Conservation (phyloP, 2,113 vertebrate species). For the Apodemus speciosus region DNA sequence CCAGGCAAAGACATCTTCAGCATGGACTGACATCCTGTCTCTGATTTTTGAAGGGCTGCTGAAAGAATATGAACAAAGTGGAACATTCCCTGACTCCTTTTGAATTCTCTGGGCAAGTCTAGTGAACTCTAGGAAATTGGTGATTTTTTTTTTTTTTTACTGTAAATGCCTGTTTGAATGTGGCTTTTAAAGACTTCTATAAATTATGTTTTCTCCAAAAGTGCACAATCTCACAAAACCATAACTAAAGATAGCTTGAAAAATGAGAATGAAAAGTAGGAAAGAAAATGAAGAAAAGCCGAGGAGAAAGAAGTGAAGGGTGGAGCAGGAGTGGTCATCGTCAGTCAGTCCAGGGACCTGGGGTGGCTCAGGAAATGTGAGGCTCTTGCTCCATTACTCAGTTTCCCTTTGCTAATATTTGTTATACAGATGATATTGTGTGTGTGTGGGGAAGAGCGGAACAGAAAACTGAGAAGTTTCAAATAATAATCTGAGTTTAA, state of each 20-base stretch:
- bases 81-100: background rate
- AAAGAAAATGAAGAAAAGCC: background rate
- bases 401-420: background rate
- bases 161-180: background rate
- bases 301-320: background rate
- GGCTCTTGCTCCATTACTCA: background rate
- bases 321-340: background rate
- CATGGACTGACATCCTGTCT: background rate
- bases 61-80: slow-evolving; percentile 19
- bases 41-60: background rate
- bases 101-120: background rate
- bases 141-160: background rate
- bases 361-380: background rate
- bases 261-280: slow-evolving; percentile 44
- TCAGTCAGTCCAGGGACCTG: background rate
- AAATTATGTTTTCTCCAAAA: slow-evolving; percentile 23
- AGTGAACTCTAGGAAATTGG: slow-evolving; percentile 21
- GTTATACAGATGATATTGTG: background rate
- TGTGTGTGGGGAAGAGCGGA: background rate
- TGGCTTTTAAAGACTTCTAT: background rate
- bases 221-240: background rate
- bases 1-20: slow-evolving; percentile 30
- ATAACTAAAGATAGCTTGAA: slow-evolving; percentile 20
- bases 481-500: slow-evolving; percentile 30
- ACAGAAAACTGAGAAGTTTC: slow-evolving; percentile 34